Conservation (phyloP, 2,888 invertebrate genomes). For the Tetanocera ferruginea region DNA sequence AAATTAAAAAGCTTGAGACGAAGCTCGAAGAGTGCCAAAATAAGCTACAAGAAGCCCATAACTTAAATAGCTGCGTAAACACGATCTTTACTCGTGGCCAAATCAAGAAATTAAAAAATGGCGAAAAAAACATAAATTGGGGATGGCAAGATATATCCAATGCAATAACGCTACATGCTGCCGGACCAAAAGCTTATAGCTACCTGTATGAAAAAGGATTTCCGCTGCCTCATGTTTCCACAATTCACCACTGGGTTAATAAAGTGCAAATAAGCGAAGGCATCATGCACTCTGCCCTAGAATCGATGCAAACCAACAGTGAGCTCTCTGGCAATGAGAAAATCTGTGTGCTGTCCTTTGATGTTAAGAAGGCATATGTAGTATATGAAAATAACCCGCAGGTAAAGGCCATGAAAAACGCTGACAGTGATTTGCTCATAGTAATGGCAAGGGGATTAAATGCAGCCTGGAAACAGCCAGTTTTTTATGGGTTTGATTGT, state of each 20-base stretch:
- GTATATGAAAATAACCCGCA: background rate
- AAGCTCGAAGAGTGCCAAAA: background rate
- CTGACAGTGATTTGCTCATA: background rate
- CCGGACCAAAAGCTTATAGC: constrained; percentile 28
- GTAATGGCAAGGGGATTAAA: constrained; percentile 12
- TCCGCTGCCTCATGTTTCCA: constrained; percentile 29
- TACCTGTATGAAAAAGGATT: constrained; percentile 33
- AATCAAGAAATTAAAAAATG: background rate
- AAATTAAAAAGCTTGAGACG: background rate
- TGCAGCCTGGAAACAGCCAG: background rate
- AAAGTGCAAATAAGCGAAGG: background rate
- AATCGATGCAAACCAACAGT: background rate
- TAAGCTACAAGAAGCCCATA: background rate
- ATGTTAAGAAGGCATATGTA: background rate
- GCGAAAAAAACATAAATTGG: background rate
- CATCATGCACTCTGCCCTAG: background rate
- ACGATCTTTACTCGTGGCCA: background rate
- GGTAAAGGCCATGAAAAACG: background rate
- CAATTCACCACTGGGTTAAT: constrained; percentile 17
- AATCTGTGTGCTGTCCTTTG: background rate
- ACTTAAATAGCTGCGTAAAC: background rate
- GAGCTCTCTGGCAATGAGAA: background rate
- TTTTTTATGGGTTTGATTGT: constrained; percentile 15
- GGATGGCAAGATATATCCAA: background rate
- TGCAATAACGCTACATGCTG: constrained; percentile 20